Evolutionary conservation across 2,113 vertebrate species (phyloP).

Genomic region (Sterrhoptilus dennistouni): DNA sequence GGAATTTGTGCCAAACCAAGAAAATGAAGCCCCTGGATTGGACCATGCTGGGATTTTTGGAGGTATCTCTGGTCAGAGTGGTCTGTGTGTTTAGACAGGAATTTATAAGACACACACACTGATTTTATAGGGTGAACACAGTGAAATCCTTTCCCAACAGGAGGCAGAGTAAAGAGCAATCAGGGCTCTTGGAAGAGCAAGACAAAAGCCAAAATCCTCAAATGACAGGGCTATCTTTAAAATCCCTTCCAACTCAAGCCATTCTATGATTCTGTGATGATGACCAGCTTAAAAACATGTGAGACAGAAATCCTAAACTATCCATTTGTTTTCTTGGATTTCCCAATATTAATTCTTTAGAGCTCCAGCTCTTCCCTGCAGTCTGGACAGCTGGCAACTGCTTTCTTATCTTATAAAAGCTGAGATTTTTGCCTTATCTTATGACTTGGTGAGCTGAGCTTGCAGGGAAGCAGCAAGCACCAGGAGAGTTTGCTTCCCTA

Average conservation of each 20-base stretch:
- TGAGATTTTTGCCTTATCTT: neutral
- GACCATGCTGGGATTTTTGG: neutral
- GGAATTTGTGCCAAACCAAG: neutral
- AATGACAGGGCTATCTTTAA: neutral
- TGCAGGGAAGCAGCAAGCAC: neutral
- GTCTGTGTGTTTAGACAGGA: neutral
- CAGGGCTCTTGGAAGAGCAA: neutral
- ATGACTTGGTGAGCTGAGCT: neutral
- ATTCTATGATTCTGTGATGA: neutral
- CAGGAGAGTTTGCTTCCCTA: neutral
- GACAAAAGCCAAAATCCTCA: neutral
- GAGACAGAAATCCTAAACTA: neutral
- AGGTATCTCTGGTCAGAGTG: neutral
- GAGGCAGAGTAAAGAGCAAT: neutral
- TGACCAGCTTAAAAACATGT: neutral
- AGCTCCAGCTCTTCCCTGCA: neutral
- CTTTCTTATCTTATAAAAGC: neutral
- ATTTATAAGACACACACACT: neutral
- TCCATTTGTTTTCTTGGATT: neutral
- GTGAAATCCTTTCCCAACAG: neutral
- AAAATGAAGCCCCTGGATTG: neutral
- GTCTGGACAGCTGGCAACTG: neutral
- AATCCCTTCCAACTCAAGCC: neutral
- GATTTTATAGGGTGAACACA: neutral
- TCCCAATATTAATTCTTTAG: neutral